Percentiles rank a stretch among this genome's conserved stretches.
Evolutionary conservation across 2,113 vertebrate genomes (phyloP).

Genomic region (Cinclus cinclus): DNA sequence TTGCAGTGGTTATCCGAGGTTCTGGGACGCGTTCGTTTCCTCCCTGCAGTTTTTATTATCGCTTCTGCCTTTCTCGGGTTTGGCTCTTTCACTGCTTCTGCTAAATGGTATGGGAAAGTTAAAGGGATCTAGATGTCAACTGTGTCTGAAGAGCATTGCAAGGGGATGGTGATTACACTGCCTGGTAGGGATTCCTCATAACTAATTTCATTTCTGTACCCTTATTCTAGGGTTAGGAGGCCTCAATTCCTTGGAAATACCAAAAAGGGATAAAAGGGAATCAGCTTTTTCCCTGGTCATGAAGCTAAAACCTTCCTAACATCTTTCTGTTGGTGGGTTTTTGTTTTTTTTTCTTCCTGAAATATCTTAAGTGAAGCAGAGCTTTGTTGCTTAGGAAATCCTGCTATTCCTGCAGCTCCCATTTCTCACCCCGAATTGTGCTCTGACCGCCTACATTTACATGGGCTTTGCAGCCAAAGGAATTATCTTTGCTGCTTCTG

Average conservation of each 20-base stretch:
- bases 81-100: not conserved
- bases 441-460: not conserved
- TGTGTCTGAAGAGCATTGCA: not conserved
- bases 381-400: conserved; percentile 58
- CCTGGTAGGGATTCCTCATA: not conserved
- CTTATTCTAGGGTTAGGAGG: not conserved
- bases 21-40: accelerated
- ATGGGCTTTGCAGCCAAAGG: not conserved
- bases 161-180: not conserved
- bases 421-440: not conserved
- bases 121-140: not conserved
- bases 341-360: not conserved
- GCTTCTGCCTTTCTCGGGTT: not conserved
- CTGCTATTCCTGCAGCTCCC: conserved; percentile 35
- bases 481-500: not conserved
- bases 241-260: not conserved
- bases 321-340: not conserved
- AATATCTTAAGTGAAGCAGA: conserved; percentile 32
- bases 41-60: not conserved
- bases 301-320: not conserved
- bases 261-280: not conserved
- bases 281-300: not conserved
- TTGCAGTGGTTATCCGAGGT: not conserved
- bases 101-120: not conserved
- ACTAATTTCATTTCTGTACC: not conserved